Base-by-base conservation (phyloP, 2,113 vertebrate genomes). In the Mus pahari region DNA sequence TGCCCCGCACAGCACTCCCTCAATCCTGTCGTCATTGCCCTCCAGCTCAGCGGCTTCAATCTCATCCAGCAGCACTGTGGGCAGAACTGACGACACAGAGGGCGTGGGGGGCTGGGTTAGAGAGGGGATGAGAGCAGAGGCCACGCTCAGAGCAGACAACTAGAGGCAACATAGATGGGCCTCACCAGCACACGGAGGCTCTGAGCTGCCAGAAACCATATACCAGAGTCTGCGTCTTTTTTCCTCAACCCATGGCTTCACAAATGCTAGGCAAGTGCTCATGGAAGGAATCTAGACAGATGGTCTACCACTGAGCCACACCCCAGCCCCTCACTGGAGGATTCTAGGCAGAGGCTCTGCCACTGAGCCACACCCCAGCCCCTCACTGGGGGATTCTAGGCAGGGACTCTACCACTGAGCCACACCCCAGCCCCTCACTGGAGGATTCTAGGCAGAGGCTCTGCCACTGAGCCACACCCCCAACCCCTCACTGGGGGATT, bases 31-130 rank as follows among this genome's bases (percentile, higher is more conserved):
- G 0, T 99, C 99, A 0, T 99, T 99, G 86, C 99, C 99, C 53
- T 99, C 99, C 0, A 98, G 97, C 97, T 99, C 99, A 0, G 99
- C 99, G 0, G 99, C 99, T 93, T 99, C 99, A 1, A 99, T 99
- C 97, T 99, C 99, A 5, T 99, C 99, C 98, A 99, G 92, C 93
- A 99, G 98, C 71, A 99, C 97, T 0, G 98, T 99, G 7, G 99
- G 99, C 0, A 99, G 98, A 0, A 99, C 99, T 99, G 94, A 60
- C 70, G 81, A 0, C 19, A 33, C 17, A 39, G 36, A 33, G 2
- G 31, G 2, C 7, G 5, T 0, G 0, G 0, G 7, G 48, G 48
- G 48, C 48, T 0, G 0, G 0, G 7, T 95, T 13, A 78, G n/a
- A 28, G 89, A 0, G 0, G 0, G 60, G 1, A 14, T 7, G 66